phyloP scores from a whole-genome alignment of 2,888 invertebrate genomes.

The Dastarcus helophoroides region DNA sequence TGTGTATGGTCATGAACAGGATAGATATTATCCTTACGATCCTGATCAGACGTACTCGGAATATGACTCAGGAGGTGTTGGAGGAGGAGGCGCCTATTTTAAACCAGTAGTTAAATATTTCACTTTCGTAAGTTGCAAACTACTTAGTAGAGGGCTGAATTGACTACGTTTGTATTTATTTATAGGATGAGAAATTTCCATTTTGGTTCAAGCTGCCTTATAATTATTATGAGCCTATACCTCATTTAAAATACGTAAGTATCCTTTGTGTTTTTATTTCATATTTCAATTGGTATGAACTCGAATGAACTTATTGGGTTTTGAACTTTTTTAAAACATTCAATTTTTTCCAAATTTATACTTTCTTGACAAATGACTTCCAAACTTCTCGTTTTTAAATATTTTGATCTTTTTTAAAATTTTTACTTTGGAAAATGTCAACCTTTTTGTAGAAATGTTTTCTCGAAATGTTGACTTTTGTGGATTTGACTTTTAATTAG shows the following conservation, averaged over 20 bases:
- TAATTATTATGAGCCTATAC: conserved; percentile 47
- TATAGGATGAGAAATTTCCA: conserved; percentile 63
- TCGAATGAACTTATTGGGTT: too few species aligned
- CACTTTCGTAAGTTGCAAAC: conserved; percentile 51
- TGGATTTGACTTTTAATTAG: too few species aligned
- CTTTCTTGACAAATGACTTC: too few species aligned
- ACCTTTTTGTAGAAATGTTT: too few species aligned
- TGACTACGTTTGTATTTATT: conserved; percentile 15
- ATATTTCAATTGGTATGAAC: too few species aligned
- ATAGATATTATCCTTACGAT: conserved; percentile 2
- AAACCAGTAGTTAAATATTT: conserved; percentile 43
- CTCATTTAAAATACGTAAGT: conserved; percentile 63
- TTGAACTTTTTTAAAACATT: too few species aligned
- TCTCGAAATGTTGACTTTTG: too few species aligned
- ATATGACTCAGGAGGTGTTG: conserved; percentile 9
- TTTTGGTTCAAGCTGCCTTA: conserved; percentile 65
- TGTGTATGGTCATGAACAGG: conserved; percentile 4
- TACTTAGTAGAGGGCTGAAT: conserved; percentile 5
- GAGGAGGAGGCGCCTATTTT: not conserved
- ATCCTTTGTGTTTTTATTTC: too few species aligned
- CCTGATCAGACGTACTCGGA: conserved; percentile 5
- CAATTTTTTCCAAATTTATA: too few species aligned
- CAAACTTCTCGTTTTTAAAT: too few species aligned
- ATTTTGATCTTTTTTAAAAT: too few species aligned
- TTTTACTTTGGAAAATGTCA: too few species aligned